Evolutionary conservation across 2,113 vertebrate species (phyloP).

Genomic region (Anoura caudifer): DNA sequence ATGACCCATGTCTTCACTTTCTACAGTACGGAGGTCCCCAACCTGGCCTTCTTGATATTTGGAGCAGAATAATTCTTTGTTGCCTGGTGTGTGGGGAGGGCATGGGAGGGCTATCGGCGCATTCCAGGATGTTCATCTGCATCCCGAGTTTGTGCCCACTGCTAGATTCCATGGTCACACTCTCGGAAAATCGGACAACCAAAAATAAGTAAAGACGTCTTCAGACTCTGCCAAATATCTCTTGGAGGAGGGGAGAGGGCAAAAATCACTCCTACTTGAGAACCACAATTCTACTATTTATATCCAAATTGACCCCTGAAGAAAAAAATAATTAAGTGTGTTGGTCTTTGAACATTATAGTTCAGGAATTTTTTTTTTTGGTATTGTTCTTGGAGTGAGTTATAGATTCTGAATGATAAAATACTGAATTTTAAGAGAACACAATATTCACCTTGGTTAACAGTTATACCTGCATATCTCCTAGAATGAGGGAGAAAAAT

Average conservation of each 20-base stretch:
- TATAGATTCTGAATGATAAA: neutral
- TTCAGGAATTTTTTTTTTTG: neutral
- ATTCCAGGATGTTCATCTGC: too few relatives aligned
- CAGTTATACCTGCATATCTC: neutral
- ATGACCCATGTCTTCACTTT: neutral
- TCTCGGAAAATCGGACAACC: neutral
- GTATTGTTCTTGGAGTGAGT: neutral
- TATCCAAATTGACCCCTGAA: neutral
- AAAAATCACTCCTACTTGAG: neutral
- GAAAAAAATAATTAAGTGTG: neutral
- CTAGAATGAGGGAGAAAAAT: neutral
- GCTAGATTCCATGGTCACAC: neutral
- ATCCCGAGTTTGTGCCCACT: accelerated
- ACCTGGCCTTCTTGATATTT: accelerated
- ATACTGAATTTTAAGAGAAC: neutral
- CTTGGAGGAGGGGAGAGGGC: neutral
- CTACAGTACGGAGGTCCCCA: neutral
- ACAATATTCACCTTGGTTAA: neutral
- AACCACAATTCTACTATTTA: neutral
- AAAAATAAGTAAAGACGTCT: neutral
- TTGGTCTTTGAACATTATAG: neutral
- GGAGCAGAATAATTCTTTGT: neutral
- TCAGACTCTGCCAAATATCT: neutral
- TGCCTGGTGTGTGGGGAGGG: too few relatives aligned
- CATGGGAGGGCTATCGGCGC: too few relatives aligned